phyloP scores from a whole-genome alignment of 2,113 vertebrate species.

The Tiliqua scincoides region DNA sequence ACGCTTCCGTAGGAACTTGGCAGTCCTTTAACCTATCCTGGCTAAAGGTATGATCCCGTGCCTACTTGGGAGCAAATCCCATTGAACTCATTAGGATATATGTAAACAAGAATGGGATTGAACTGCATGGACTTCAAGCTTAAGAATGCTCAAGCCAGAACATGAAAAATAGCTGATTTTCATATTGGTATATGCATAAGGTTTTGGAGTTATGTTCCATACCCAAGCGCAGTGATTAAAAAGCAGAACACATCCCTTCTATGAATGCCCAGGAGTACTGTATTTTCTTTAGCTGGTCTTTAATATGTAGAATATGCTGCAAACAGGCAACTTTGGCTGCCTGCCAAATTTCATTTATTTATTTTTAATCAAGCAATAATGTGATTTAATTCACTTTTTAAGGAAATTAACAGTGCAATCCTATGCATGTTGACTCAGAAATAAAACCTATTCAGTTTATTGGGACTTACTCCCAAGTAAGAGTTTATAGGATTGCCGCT shows the following conservation, averaged over 20 bases:
- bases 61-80: no score
- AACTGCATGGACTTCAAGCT: background rate
- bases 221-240: background rate
- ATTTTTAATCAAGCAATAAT: conserved; percentile 46
- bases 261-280: conserved; percentile 49
- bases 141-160: background rate
- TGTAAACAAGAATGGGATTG: background rate
- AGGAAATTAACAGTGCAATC: conserved; percentile 57
- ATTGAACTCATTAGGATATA: no score
- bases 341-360: conserved; percentile 51
- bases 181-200: background rate
- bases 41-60: no score
- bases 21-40: no score
- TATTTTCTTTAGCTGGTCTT: conserved; percentile 59
- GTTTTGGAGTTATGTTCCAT: background rate
- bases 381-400: conserved; percentile 61
- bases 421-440: no score
- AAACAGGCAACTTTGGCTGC: conserved; percentile 54
- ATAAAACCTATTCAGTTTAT: no score
- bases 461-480: no score
- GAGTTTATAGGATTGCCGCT: no score
- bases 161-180: background rate
- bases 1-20: no score
- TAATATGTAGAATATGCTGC: conserved; percentile 59
- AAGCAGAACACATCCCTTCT: background rate